Evolutionary conservation across 2,888 invertebrate genomes (phyloP), one percentile per base, ranked within the genome.

Genomic region (Apocheima hispidaria): DNA sequence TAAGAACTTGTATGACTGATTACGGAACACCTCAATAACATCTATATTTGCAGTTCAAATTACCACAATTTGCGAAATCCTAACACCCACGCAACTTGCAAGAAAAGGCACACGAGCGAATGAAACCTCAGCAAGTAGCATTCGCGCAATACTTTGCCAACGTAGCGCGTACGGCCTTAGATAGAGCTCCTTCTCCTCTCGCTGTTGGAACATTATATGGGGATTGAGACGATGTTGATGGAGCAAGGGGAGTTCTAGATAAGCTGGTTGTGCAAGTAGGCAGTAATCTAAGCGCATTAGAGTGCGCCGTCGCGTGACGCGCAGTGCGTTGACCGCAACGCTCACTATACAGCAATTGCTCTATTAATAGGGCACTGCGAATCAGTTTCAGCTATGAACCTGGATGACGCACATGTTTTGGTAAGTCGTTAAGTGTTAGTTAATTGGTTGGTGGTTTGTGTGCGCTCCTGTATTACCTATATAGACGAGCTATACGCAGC

Each of bases 211-310:
- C 6, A 54, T 56, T 55, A 10, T 35, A 12, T 40, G 44, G 53
- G 33, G 63, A n/a, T 2, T 9, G 12, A 63, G 70, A 72, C 62
- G 69, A 23, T 35, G 2, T 40, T 44, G 54, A 35, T 36, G 23
- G 12, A 60, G 54, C 54, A 30, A 60, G 57, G 53, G 62, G 56
- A 70, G 86, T 65, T 79, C 88, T 74, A 48, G 64, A 51, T 73
- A 71, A 14, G 46, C 36, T 86, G 87, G 90, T 68, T 48, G 64
- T 71, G 63, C 73, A 71, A 80, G 84, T 85, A 88, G 88, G 88
- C 81, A 88, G 88, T 87, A 88, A 90, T 89, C 86, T 89, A 88
- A 87, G 86, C 86, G 87, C 87, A 89, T 90, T 90, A 90, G 87
- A 86, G 83, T 83, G 84, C 75, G 83, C 76, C 84, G 87, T 86